Base-by-base conservation (phyloP, 1,140 invertebrate genomes). In the Scaptomyza hsui region DNA sequence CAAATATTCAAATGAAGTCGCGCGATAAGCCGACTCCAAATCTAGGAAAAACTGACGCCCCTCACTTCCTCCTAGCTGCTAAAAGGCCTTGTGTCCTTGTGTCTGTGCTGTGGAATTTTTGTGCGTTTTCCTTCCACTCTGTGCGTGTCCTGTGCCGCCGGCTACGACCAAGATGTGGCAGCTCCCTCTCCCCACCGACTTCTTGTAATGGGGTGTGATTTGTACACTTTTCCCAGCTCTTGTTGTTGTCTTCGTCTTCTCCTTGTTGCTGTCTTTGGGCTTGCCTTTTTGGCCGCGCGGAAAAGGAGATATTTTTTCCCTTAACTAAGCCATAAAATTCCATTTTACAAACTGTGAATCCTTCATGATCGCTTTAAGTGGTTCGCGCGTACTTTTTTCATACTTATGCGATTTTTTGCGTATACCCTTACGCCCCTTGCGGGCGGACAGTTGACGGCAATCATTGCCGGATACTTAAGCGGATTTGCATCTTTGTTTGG, bases 321-420 rank as follows among this genome's bases (percentile, higher is more conserved):
- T 65, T 51, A 62, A 73, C 78, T 89, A 89, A 90, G 88, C 82
- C 88, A 90, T 90, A 88, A 90, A 90, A 90, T 88, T 90, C 78
- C 82, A 83, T 90, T 89, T 89, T 90, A 90, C 89, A 90, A 90
- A 88, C 89, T 90, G 89, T 89, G 89, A 90, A 90, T 89, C 89
- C 88, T 90, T 83, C 88, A 90, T 90, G 88, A 90, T 90, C 88
- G 88, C 76, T 90, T 89, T 90, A 90, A 90, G 83, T 83, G 88
- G 89, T 78, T 76, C 80, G 62, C 78, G 53, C 16, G 62, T 60
- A 65, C 60, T 83, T 72, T 57, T 45, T 52, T 51, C 39, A 6
- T 15, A 9, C 1, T 45, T 12, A 61, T 26, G 13, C 1, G 16
- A 12, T 29, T 45, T 45, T 45, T 52, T 21, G 35, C 10, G 42